phyloP scores from a whole-genome alignment of 2,797 vertebrate species.

The Pangasius krempfi region DNA sequence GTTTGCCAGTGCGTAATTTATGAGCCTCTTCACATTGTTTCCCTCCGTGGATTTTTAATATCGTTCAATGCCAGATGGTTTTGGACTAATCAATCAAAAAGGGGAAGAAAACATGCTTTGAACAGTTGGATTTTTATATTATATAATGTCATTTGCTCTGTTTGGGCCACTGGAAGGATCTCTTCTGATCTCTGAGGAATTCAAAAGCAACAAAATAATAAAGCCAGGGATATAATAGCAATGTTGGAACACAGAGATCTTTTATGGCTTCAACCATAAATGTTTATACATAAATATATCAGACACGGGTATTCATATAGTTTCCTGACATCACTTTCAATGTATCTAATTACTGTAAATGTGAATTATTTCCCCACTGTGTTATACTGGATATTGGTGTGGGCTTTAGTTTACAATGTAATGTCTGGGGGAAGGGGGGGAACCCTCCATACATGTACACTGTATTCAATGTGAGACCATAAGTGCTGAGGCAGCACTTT shows the following conservation, averaged over 20 bases:
- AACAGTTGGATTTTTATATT: background rate
- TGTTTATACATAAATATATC: background rate
- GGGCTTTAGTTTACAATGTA: background rate
- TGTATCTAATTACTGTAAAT: background rate
- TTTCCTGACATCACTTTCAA: background rate
- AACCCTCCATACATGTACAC: too few relatives aligned
- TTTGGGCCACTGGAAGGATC: background rate
- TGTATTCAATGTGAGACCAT: background rate
- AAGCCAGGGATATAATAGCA: background rate
- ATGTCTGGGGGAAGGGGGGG: too few relatives aligned
- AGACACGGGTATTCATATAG: background rate
- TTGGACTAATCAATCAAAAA: slow-evolving; percentile 3
- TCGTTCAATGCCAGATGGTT: background rate
- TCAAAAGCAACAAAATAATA: background rate
- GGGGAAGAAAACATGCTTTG: background rate
- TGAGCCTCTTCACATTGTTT: slow-evolving; percentile 36
- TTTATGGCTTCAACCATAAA: too few relatives aligned
- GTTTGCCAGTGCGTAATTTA: slow-evolving; percentile 5
- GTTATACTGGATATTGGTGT: background rate
- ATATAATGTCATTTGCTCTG: background rate
- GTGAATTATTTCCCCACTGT: background rate
- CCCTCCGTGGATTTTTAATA: slow-evolving; percentile 15
- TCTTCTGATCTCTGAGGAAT: background rate
- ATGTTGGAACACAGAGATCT: background rate
- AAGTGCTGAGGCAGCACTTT: background rate